Evolutionary conservation across 1,140 invertebrate genomes (phyloP), one percentile per base, ranked within the genome.

Genomic region (Pectinophora gossypiella): DNA sequence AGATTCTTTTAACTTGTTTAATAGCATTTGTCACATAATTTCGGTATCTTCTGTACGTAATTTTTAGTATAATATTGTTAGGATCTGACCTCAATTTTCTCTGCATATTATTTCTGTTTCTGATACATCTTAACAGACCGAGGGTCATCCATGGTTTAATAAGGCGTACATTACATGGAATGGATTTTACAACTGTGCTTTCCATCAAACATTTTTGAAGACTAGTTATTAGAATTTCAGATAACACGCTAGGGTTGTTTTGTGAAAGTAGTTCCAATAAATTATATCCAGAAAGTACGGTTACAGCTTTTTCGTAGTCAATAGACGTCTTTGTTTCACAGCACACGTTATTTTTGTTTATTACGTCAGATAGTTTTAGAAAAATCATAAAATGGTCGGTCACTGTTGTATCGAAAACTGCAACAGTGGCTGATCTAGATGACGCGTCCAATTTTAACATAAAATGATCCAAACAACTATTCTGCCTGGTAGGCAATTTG

Each of bases 1-100:
- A 40, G 20, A 20, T 40, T 3, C 38, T 0, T 51, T 51, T 42
- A 13, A 51, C 1, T 22, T 40, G 9, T 40, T 40, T 51, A 40
- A 51, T 40, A 5, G 18, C 7, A 21, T 46, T 46, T 1, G 5
- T 46, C 5, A 3, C 4, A 22, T 18, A 46, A 22, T 46, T 46
- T 3, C 44, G 44, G 20, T 46, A 46, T 46, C 44, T 46, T n/a
- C 10, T 46, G n/a, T 46, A 46, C 7, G 44, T 23, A n/a, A 23
- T 23, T 22, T 22, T 23, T 3, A 46, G 20, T 12, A 46, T 46
- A 6, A n/a, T 7, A 15, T 46, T 46, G 0, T 46, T 12, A n/a
- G 44, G 44, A 6, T 46, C 19, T 6, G 20, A 22, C n/a, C 44
- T 3, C 6, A 46, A n/a, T n/a, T 22, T 46, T 23, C 12, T 3